A percentile compares a stretch with the other conserved stretches of the same genome.
Evolutionary conservation across 1,140 invertebrate species (phyloP).

Genomic region (Campoletis sonorensis): DNA sequence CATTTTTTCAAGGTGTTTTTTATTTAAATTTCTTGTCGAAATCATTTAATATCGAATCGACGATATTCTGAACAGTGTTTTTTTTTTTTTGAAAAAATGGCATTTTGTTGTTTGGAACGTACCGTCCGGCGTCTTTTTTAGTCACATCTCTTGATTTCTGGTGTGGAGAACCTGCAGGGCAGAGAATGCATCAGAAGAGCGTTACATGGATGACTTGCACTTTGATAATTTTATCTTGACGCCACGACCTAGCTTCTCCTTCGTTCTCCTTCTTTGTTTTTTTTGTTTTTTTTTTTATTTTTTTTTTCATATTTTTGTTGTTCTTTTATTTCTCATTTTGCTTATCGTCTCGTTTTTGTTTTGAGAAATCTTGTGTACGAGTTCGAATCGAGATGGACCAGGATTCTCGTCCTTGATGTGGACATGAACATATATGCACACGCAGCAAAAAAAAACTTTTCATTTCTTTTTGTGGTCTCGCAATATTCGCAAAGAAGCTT

Average conservation of each 20-base stretch:
- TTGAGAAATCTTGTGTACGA: conserved; percentile 21
- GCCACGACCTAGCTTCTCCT: conserved; percentile 55
- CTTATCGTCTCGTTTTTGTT: conserved; percentile 11
- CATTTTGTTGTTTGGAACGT: background rate
- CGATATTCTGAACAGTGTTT: background rate
- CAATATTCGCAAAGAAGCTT: background rate
- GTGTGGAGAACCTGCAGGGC: background rate
- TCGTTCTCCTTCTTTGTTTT: conserved; percentile 54
- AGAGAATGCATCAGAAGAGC: conserved; percentile 38
- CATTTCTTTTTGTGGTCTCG: background rate
- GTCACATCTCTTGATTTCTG: background rate
- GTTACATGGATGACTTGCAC: conserved; percentile 70
- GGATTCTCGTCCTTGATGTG: conserved; percentile 8
- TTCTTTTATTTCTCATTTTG: conserved; percentile 10
- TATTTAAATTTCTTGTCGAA: no score
- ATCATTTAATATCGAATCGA: no score
- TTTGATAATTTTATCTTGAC: conserved; percentile 73
- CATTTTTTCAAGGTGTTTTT: background rate
- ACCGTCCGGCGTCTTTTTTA: background rate
- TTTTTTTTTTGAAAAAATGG: background rate
- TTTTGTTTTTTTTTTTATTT: conserved; percentile 46
- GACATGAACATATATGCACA: background rate
- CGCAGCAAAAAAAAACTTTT: background rate
- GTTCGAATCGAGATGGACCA: background rate
- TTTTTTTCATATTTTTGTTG: conserved; percentile 48